Base-by-base conservation (phyloP, 1,140 invertebrate genomes). In the Cyclargus thomasi region DNA sequence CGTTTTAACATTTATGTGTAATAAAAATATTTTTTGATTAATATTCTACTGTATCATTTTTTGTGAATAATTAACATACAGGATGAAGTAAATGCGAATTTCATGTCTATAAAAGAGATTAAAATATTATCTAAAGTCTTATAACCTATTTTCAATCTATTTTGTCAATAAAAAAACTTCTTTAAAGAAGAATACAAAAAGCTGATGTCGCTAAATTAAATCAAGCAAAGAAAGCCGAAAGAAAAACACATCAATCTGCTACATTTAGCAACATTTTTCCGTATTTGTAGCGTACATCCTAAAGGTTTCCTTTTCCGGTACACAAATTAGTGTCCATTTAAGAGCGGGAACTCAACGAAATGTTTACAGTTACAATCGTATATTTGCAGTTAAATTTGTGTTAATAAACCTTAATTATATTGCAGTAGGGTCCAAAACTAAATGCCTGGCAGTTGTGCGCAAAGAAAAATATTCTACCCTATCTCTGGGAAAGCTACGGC, bases 261-360 rank as follows among this genome's bases (percentile, higher is more conserved):
- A 72, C 73, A 74, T 76, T 74, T 74, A 65, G 63, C 70, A 71
- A 74, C 72, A 76, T 73, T 75, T 74, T 71, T 68, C 69, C 67
- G 74, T 72, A 70, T 74, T 74, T 75, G 71, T 76, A 72, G 70
- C 55, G 55, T 64, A 66, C 57, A 64, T 36, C 16, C 29, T 36
- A 17, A 64, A 64, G 29, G 63, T 66, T 67, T 72, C 67, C 74
- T 70, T 74, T 78, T 72, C 72, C 73, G 66, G 73, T 74, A 76
- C 71, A 78, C 74, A 83, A 82, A 83, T 83, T 80, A 83, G 74
- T 75, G 74, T 78, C 75, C 77, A 76, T 79, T 81, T 81, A 74
- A 77, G 72, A 84, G 78, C 74, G 72, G 73, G 74, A 74, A 71
- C 71, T 70, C 67, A 73, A 72, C 74, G 71, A 80, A 78, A 78